These are phyloP conservation scores for Drosophila pseudoobscura DNA, from an alignment of 1,140 invertebrate genomes.

Conservation along the genomic window DNA sequence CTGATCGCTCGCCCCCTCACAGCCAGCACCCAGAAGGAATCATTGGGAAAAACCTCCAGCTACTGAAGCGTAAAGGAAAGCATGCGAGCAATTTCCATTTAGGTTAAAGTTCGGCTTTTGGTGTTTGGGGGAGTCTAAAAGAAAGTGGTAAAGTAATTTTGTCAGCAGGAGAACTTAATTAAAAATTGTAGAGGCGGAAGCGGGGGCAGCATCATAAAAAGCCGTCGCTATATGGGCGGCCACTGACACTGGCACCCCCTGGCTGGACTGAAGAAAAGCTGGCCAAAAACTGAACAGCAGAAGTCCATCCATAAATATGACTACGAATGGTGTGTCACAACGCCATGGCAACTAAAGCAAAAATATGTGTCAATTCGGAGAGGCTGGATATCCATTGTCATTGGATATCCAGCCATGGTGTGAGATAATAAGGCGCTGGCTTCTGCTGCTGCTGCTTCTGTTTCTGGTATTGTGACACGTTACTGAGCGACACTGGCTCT, in stretches of 20 bases:
- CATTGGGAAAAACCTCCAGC: slow-evolving; percentile 25
- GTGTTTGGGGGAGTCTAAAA: not conserved
- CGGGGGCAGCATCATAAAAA: no score
- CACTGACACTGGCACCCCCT: no score
- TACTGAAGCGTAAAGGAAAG: slow-evolving; percentile 43
- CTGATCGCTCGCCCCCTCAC: slow-evolving; percentile 55
- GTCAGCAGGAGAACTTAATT: slow-evolving; percentile 54
- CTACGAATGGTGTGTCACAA: not conserved
- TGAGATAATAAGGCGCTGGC: not conserved
- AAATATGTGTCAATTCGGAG: slow-evolving; percentile 2
- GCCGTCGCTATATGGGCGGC: no score
- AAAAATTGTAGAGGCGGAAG: slow-evolving; percentile 46
- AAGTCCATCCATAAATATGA: slow-evolving; percentile 1
- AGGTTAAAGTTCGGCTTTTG: not conserved
- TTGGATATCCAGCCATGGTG: slow-evolving; percentile 31
- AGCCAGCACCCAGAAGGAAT: not conserved
- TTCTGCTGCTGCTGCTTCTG: slow-evolving; percentile 5
- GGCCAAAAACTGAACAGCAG: not conserved
- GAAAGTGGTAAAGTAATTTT: slow-evolving; percentile 17
- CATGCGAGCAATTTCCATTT: slow-evolving; percentile 5
- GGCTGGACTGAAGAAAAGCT: not conserved
- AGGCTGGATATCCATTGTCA: not conserved
- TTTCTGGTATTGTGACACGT: slow-evolving; percentile 26
- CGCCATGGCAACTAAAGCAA: slow-evolving; percentile 10
- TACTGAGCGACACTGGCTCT: slow-evolving; percentile 17